Conservation (phyloP, 2,113 vertebrate genomes). For the Poeciliopsis prolifica region DNA sequence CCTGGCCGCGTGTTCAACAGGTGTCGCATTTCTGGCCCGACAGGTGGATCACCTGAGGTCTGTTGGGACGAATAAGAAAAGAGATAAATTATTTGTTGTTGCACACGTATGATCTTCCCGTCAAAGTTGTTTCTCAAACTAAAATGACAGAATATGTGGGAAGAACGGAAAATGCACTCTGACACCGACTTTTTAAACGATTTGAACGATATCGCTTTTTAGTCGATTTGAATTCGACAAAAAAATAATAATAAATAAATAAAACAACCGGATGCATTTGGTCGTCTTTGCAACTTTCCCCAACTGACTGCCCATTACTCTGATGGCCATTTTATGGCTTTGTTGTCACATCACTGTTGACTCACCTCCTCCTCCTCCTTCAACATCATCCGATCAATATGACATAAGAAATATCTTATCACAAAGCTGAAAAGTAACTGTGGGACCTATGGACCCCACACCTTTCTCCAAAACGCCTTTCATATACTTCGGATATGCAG, state of each 20-base stretch:
- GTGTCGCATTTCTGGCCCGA: constrained; percentile 70
- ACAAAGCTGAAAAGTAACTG: constrained; percentile 77
- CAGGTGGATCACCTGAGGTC: constrained; percentile 74
- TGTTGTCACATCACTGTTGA: constrained; percentile 75
- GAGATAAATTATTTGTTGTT: not conserved
- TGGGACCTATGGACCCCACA: constrained; percentile 61
- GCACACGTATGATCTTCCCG: not conserved
- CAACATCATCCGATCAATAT: constrained; percentile 74
- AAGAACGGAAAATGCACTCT: not conserved
- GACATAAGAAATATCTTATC: constrained; percentile 73
- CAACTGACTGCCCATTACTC: constrained; percentile 21
- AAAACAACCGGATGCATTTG: not conserved
- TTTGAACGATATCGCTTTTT: not conserved
- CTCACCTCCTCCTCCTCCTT: constrained; percentile 43
- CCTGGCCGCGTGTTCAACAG: constrained; percentile 54
- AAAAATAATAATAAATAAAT: no score
- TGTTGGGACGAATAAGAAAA: not conserved
- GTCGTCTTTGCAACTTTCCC: not conserved
- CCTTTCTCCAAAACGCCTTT: constrained; percentile 77
- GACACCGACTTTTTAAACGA: not conserved
- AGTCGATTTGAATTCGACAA: not conserved
- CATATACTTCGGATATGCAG: constrained; percentile 74
- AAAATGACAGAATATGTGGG: not conserved
- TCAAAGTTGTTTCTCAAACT: not conserved
- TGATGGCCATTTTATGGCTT: constrained; percentile 64